phyloP scores from a whole-genome alignment of 2,888 invertebrate species.

The Oxyteleia sp. region DNA sequence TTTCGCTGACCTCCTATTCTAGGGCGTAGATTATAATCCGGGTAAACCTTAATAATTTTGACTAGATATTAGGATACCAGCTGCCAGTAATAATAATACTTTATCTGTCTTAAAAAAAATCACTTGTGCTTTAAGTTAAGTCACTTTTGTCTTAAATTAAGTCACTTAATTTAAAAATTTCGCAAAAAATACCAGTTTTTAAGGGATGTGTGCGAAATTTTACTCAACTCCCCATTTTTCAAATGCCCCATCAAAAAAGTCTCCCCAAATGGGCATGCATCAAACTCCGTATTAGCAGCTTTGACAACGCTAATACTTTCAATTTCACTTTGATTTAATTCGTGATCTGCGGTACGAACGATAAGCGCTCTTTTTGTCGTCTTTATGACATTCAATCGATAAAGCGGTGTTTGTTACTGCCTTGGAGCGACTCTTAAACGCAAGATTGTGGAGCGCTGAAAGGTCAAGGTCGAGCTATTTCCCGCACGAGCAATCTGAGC shows the following conservation, averaged over 20 bases:
- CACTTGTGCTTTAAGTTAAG: too few relatives aligned
- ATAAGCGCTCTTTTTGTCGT: conserved; percentile 64
- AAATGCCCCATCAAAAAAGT: too few relatives aligned
- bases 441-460: conserved; percentile 80
- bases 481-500: conserved; percentile 80
- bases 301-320: conserved; percentile 11
- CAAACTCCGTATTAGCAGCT: conserved; percentile 8
- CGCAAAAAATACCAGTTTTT: too few relatives aligned
- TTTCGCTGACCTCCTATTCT: too few relatives aligned
- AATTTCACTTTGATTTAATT: conserved; percentile 38
- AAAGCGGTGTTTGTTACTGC: conserved; percentile 72
- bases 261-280: conserved; percentile 4
- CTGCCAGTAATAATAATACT: too few relatives aligned
- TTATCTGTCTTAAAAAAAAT: too few relatives aligned
- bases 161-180: too few relatives aligned
- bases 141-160: too few relatives aligned
- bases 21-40: too few relatives aligned
- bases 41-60: too few relatives aligned
- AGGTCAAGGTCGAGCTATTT: conserved; percentile 83
- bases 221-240: conserved; percentile 1
- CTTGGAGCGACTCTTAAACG: conserved; percentile 78
- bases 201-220: too few relatives aligned
- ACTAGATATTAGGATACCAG: too few relatives aligned
- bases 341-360: conserved; percentile 38
- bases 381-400: conserved; percentile 63